Evolutionary conservation across 2,113 vertebrate genomes (phyloP).

Genomic region (Spilogale gracilis): DNA sequence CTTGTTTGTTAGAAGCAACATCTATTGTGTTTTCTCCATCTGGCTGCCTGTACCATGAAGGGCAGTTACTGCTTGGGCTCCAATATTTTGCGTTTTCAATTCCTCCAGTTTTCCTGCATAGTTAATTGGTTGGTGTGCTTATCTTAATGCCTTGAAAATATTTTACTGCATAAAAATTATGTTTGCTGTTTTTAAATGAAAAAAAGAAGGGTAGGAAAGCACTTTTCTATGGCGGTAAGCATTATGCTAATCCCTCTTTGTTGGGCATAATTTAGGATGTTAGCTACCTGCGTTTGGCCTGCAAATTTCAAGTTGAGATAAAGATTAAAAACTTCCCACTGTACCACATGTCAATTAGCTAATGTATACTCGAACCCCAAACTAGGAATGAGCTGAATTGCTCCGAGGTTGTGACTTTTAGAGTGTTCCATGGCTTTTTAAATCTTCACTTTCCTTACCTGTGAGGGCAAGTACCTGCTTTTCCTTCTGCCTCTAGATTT

Average conservation of each 20-base stretch:
- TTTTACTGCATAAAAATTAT: background rate
- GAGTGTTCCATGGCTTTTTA: background rate
- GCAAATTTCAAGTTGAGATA: background rate
- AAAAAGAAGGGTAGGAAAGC: background rate
- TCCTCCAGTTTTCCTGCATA: background rate
- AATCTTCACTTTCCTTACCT: background rate
- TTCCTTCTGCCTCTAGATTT: background rate
- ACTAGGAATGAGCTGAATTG: no score
- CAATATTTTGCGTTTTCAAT: background rate
- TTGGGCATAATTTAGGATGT: background rate
- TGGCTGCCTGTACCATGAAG: background rate
- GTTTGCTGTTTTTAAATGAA: conserved; percentile 1
- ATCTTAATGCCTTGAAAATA: background rate
- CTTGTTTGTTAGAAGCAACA: background rate
- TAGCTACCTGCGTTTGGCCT: background rate
- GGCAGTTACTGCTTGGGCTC: background rate
- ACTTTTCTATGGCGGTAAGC: background rate
- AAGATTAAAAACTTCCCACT: background rate
- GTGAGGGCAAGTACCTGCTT: background rate
- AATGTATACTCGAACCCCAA: background rate
- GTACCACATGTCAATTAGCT: no score
- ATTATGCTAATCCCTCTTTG: background rate
- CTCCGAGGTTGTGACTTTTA: background rate
- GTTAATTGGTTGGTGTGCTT: conserved; percentile 7
- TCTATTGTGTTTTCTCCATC: background rate